Evolutionary conservation across 30 jellyfish, hydroid and myxozoan genomes (phyloP).

Genomic region (Nemopilema nomurai): DNA sequence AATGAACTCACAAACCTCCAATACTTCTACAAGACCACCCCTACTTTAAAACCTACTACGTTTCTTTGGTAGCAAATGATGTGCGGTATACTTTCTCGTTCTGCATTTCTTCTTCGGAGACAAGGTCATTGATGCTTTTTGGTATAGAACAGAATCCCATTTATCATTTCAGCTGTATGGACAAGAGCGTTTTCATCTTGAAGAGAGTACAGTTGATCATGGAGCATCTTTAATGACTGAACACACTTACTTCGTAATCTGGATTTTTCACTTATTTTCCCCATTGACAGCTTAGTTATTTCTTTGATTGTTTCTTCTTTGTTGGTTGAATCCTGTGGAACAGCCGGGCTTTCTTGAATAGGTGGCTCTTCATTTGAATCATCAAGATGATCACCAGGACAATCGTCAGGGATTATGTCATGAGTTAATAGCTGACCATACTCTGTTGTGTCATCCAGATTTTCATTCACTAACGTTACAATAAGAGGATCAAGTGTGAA

Average conservation of each 20-base stretch:
- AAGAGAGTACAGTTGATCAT: constrained; percentile 13
- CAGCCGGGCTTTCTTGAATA: not conserved
- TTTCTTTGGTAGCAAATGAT: constrained; percentile 21
- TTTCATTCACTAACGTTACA: constrained; percentile 10
- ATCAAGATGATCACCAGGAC: constrained; percentile 14
- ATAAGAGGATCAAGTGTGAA: constrained; percentile 31
- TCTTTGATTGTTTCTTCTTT: constrained; percentile 4
- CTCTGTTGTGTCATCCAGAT: constrained; percentile 9
- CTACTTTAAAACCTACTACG: constrained; percentile 19
- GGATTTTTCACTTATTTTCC: not conserved
- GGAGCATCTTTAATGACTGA: constrained; percentile 21
- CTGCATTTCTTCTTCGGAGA: constrained; percentile 5
- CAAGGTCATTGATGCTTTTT: constrained; percentile 1
- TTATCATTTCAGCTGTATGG: constrained; percentile 1
- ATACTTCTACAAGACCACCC: constrained; percentile 21
- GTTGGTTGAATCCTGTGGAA: constrained; percentile 8
- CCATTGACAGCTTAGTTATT: not conserved
- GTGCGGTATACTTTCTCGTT: constrained; percentile 1
- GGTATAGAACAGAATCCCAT: not conserved
- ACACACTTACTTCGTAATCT: constrained; percentile 16
- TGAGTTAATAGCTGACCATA: too few relatives aligned
- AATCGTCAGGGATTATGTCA: constrained; percentile 11
- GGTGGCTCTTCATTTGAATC: constrained; percentile 42
- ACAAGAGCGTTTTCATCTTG: constrained; percentile 2
- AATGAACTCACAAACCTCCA: not conserved